These are phyloP conservation scores for Limnephilus marmoratus DNA, from an alignment of 2,888 invertebrate species.

Conservation along the genomic window DNA sequence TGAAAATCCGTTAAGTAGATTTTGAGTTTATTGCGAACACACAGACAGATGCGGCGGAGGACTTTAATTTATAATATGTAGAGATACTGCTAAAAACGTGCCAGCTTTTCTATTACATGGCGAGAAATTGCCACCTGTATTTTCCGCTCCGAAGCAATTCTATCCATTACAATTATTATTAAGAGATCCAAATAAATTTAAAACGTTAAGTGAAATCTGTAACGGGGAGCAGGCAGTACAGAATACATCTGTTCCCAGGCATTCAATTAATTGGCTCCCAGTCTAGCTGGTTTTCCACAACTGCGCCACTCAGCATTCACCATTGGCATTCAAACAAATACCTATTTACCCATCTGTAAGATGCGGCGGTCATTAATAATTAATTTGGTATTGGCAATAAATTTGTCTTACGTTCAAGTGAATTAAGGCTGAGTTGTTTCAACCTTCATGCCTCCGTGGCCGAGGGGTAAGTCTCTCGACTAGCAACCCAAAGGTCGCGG, in stretches of 20 bases:
- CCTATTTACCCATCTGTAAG: background rate
- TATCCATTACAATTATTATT: conserved; percentile 5
- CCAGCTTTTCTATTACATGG: background rate
- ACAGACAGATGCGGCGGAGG: too few relatives aligned
- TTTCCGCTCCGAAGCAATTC: background rate
- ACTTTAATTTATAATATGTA: too few relatives aligned
- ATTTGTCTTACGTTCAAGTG: background rate
- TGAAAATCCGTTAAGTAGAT: too few relatives aligned
- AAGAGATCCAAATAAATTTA: conserved; percentile 19
- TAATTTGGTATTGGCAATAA: background rate
- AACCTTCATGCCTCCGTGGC: too few relatives aligned
- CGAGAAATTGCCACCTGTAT: background rate
- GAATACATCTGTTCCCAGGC: background rate
- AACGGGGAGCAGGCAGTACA: background rate
- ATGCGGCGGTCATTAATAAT: background rate
- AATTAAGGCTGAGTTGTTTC: too few relatives aligned
- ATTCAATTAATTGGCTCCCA: conserved; percentile 22
- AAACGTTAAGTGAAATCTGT: conserved; percentile 13
- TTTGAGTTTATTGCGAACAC: too few relatives aligned
- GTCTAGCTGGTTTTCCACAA: background rate
- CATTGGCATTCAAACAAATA: background rate
- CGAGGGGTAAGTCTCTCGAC: too few relatives aligned
- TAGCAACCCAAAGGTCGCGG: too few relatives aligned
- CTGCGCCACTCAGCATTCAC: background rate
- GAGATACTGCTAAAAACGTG: background rate